These are phyloP conservation scores for Saimiri boliviensis DNA, from an alignment of 2,113 vertebrate genomes.

Conservation along the genomic window DNA sequence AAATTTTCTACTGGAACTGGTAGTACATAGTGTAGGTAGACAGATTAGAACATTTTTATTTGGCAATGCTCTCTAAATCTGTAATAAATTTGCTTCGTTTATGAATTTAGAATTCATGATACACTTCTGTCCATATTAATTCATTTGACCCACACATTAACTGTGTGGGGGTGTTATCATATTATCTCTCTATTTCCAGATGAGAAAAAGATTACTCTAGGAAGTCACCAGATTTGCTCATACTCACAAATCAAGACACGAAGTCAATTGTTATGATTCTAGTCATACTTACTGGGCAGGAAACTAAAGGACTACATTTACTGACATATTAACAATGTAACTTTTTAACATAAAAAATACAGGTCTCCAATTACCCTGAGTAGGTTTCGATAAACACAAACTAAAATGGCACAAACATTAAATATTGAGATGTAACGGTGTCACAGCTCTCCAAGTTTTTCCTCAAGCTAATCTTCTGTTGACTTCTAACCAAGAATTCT, in stretches of 20 bases:
- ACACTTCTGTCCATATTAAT: background rate
- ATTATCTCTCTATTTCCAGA: background rate
- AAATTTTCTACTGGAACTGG: background rate
- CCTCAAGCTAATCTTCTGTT: background rate
- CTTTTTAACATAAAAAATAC: background rate
- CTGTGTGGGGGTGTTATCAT: background rate
- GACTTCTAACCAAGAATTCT: background rate
- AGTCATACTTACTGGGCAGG: background rate
- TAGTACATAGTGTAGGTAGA: background rate
- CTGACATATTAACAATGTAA: background rate
- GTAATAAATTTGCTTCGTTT: background rate
- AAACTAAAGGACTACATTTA: background rate
- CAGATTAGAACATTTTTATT: background rate
- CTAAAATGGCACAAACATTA: background rate
- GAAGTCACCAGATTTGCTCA: background rate
- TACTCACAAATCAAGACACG: background rate
- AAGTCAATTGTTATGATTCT: background rate
- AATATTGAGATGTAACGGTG: background rate
- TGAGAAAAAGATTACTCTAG: background rate
- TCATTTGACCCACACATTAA: background rate
- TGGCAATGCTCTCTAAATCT: background rate
- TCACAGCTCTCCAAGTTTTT: background rate
- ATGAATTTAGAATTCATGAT: background rate
- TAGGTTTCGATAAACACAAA: background rate
- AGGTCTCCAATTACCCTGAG: background rate